Percentiles rank a stretch among this genome's conserved stretches.
Evolutionary conservation across 35 echinoderm and acorn worm genomes (phyloP).

Genomic region (Lytechinus pictus): DNA sequence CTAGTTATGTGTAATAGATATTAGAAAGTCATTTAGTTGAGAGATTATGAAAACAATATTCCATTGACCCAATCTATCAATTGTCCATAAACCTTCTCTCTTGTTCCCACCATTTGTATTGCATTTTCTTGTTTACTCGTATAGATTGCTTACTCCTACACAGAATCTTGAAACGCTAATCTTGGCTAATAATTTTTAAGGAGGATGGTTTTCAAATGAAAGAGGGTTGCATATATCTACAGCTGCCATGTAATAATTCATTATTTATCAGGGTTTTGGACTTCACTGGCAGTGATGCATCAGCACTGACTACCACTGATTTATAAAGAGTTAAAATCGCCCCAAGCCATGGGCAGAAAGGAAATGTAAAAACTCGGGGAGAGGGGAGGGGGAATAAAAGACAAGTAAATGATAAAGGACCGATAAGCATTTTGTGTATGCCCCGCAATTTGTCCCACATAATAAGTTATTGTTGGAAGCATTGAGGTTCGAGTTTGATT

Average conservation of each 20-base stretch:
- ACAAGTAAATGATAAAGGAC: constrained; percentile 32
- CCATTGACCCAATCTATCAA: too few species aligned
- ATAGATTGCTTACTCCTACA: too few species aligned
- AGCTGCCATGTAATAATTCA: constrained; percentile 39
- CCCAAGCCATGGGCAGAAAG: background rate
- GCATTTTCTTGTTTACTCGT: too few species aligned
- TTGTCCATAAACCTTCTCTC: too few species aligned
- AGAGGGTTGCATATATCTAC: background rate
- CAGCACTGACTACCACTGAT: constrained; percentile 48
- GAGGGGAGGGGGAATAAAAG: background rate
- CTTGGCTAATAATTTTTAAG: background rate
- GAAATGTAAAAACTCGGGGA: constrained; percentile 36
- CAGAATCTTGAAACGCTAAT: background rate
- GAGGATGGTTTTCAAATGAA: background rate
- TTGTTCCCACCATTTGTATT: too few species aligned
- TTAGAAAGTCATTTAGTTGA: too few species aligned
- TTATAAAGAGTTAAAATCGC: constrained; percentile 55
- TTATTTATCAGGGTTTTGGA: constrained; percentile 48
- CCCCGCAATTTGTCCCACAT: constrained; percentile 50
- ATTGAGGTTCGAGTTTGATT: background rate
- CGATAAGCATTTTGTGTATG: constrained; percentile 48
- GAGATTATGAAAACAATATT: too few species aligned
- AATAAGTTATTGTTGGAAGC: constrained; percentile 27
- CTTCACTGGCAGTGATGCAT: constrained; percentile 40
- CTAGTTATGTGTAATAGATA: too few species aligned